Conservation (phyloP, 2,113 vertebrate genomes). For the Harpagus bidentatus region DNA sequence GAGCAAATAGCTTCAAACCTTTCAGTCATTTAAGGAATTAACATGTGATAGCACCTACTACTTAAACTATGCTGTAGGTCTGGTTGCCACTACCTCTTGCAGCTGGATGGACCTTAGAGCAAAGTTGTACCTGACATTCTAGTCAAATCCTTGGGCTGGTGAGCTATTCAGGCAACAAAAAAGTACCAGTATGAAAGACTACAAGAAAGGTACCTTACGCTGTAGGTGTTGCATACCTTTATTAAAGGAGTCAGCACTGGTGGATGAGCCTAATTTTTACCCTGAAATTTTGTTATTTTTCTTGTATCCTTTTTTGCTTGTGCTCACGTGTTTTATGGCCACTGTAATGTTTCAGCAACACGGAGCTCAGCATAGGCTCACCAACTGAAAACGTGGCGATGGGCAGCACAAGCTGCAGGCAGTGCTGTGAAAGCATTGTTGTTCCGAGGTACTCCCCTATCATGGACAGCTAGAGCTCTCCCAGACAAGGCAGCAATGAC, state of each 20-base stretch:
- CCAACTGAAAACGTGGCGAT: not conserved
- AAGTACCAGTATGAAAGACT: not conserved
- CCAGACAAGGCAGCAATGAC: not conserved
- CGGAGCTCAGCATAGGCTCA: not conserved
- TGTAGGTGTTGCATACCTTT: not conserved
- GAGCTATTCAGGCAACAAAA: not conserved
- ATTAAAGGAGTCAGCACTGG: not conserved
- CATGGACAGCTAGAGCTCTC: not conserved
- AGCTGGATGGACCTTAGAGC: not conserved
- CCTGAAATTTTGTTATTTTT: not conserved
- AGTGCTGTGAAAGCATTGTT: accelerated
- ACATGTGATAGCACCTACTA: not conserved
- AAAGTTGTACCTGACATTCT: not conserved
- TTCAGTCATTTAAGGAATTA: not conserved
- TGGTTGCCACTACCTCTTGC: not conserved
- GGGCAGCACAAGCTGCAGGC: not conserved
- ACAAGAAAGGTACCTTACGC: not conserved
- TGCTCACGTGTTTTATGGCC: too few relatives aligned
- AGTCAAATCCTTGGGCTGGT: not conserved
- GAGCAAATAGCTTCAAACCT: not conserved
- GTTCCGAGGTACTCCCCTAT: not conserved
- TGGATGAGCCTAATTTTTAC: not conserved
- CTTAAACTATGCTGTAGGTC: not conserved
- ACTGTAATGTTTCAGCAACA: not conserved
- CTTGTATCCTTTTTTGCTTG: not conserved